Evolutionary conservation across 2,797 vertebrate species (phyloP).

Genomic region (Sibirionetta formosa): DNA sequence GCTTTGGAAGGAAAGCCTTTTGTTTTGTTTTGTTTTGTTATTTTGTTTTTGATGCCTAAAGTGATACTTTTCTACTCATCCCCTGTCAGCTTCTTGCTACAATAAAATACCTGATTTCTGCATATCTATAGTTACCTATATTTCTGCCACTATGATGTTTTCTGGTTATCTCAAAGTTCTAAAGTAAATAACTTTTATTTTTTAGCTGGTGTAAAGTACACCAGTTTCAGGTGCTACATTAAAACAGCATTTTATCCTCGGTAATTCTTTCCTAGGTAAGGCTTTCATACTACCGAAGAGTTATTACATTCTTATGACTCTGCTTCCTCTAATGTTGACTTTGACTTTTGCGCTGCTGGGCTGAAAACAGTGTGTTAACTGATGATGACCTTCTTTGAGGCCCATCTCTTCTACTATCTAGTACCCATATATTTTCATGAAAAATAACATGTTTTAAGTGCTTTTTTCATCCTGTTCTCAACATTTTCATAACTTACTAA

Average conservation of each 20-base stretch:
- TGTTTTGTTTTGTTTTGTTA: background rate
- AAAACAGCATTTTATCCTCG: background rate
- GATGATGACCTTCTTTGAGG: background rate
- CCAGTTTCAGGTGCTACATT: background rate
- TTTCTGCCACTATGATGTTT: background rate
- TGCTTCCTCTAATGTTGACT: background rate
- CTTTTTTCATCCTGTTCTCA: background rate
- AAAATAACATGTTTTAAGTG: background rate
- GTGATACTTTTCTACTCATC: background rate
- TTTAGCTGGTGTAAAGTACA: background rate
- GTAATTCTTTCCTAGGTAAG: background rate
- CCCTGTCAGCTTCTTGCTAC: background rate
- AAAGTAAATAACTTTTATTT: background rate
- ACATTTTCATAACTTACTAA: background rate
- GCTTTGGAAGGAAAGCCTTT: background rate
- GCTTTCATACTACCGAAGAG: background rate
- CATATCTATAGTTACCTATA: background rate
- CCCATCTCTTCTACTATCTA: background rate
- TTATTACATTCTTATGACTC: background rate
- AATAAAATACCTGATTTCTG: background rate
- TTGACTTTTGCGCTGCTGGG: background rate
- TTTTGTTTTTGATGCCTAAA: background rate
- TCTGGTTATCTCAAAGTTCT: background rate
- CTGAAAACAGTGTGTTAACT: background rate
- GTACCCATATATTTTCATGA: background rate